Evolutionary conservation across 2,113 vertebrate genomes (phyloP), one percentile per base, ranked within the genome.

Genomic region (Actinemys pallida): DNA sequence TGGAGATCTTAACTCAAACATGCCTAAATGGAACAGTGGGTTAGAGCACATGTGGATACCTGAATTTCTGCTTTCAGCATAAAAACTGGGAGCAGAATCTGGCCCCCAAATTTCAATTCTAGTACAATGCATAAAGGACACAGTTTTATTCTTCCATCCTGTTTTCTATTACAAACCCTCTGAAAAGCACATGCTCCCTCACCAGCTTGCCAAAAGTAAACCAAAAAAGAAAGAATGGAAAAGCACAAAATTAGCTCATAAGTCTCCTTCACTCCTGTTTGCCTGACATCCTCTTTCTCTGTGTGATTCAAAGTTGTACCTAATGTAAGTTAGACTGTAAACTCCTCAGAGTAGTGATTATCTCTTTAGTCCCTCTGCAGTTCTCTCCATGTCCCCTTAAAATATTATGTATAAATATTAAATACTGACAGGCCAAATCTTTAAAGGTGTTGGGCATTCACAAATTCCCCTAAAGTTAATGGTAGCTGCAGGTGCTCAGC

Each of bases 151-250:
- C 89, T 91, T 91, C 89, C 72, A 88, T 96, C 81, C 92, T 91
- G 83, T 88, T 96, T 96, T 83, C 75, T 93, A 49, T 86, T 95
- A 90, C 85, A 96, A 93, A 93, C 84, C 79, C 0, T 0, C 78
- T 96, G 89, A 89, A 96, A 94, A 95, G 7, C 50, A 81, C 78
- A 93, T 45, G 89, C 24, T 94, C 87, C 90, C 62, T 72, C 85
- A 88, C 25, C 89, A 90, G 11, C 0, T 39, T 96, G 95, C 90
- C 94, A 97, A 87, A 96, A 96, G 79, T 42, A 94, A 95, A 84
- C 81, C 25, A 27, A 45, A 52, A 31, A 72, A 78, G 49, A 96
- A 93, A 97, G 56, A 94, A 94, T 84, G 81, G 72, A 92, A 93
- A 95, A 90, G 78, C 56, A 62, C 87, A 90, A 94, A 84, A 86